Evolutionary conservation across 2,888 invertebrate species (phyloP), one percentile per base, ranked within the genome.

Genomic region (Mellilla xanthometata): DNA sequence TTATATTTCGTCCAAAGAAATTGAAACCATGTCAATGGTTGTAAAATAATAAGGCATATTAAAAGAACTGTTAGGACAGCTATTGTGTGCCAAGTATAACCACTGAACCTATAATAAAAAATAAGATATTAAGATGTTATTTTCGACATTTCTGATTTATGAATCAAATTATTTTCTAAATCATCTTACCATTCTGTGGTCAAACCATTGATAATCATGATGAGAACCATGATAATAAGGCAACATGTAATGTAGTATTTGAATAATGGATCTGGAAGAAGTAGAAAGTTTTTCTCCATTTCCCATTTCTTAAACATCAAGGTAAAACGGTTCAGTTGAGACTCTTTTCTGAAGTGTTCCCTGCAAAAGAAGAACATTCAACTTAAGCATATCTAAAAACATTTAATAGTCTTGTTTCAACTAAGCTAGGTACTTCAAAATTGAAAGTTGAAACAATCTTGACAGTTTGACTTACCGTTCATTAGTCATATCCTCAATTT

Each of bases 401-500:
- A n/a, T n/a, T n/a, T n/a, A n/a, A n/a, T n/a, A n/a, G n/a, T n/a
- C n/a, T n/a, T n/a, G n/a, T n/a, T n/a, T n/a, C n/a, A n/a, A n/a
- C n/a, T n/a, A n/a, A n/a, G n/a, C n/a, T n/a, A n/a, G n/a, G n/a
- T n/a, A n/a, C n/a, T n/a, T n/a, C n/a, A n/a, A n/a, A n/a, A n/a
- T n/a, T n/a, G n/a, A n/a, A n/a, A n/a, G n/a, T n/a, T n/a, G n/a
- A n/a, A n/a, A n/a, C n/a, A n/a, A n/a, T n/a, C n/a, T n/a, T n/a
- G n/a, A n/a, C n/a, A n/a, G 10, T 22, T 15, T 24, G 44, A 73
- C 82, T 57, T 68, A 89, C 87, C 95, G 95, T 47, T 95, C 94
- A 52, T 95, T 92, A n/a, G 95, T 94, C 94, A 97, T 95, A 58
- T 94, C 93, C 58, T 95, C 94, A 54, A 97, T 94, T 56, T 95